phyloP scores from a whole-genome alignment of 2,888 invertebrate genomes.

The Pterostichus madidus region DNA sequence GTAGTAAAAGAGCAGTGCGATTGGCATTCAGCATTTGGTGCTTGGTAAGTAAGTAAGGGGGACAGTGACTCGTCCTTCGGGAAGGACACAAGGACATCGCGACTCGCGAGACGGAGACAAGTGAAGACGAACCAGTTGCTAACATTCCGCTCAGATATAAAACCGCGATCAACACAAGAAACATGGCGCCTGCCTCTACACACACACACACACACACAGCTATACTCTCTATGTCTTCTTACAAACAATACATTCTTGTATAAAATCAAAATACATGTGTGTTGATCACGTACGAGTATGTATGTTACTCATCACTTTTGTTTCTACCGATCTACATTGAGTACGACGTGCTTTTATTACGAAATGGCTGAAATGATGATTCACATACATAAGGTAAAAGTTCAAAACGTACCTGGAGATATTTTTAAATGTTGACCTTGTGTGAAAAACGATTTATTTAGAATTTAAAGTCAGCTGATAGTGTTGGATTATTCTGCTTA shows the following conservation, averaged over 20 bases:
- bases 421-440: conserved; percentile 11
- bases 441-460: background rate
- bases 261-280: no score
- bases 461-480: background rate
- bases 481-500: background rate
- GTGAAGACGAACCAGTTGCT: conserved; percentile 37
- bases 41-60: background rate
- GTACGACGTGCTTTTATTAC: background rate
- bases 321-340: no score
- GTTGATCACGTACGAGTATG: no score
- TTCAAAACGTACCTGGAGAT: background rate
- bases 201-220: conserved; percentile 13
- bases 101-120: conserved; percentile 21
- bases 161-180: conserved; percentile 10
- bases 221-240: no score
- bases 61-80: conserved; percentile 38
- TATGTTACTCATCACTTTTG: background rate
- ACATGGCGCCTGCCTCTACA: conserved; percentile 12
- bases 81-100: conserved; percentile 36
- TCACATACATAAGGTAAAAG: conserved; percentile 3
- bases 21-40: background rate
- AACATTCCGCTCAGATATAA: conserved; percentile 18
- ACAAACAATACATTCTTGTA: no score
- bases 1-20: no score
- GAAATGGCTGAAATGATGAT: conserved; percentile 5